Base-by-base conservation (phyloP, 2,797 vertebrate genomes). In the Mareca strepera region DNA sequence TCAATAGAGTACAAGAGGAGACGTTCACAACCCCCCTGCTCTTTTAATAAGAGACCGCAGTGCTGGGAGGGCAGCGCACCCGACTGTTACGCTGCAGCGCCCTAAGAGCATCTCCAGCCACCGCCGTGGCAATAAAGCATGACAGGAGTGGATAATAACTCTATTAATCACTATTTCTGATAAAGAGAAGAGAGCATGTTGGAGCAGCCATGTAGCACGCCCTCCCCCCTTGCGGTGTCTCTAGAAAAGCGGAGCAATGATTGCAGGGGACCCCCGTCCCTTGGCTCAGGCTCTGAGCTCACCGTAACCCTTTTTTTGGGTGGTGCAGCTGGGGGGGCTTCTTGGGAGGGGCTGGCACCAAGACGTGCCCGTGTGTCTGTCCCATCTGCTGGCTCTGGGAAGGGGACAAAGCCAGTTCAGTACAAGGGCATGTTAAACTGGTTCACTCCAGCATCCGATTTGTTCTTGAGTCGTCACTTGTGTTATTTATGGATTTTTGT, bases 361-460 rank as follows among this genome's bases (percentile, higher is more conserved):
- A 68, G 43, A 63, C 1, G 1, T 12, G 3, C 4, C 2, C 0
- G 0, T 28, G 11, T 4, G 11, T 22, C 41, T 35, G 39, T 77
- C 72, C 39, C 64, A 16, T 8, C 23, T 73, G 37, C 21, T 31
- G 21, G 21, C 25, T 74, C 70, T 60, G 21, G 56, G 64, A 85
- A 33, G 28, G 31, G 23, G 12, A 23, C 20, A 29, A 79, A 74
- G 35, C 17, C 75, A 28, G 1, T 41, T 53, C 5, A 3, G 13
- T n/a, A 59, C 13, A 55, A 69, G 59, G 23, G 22, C 26, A 22
- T 4, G 3, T 70, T 43, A 25, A 91, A 29, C 0, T 0, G 7
- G 13, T 20, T 72, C 15, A 28, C 1, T 3, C 18, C 14, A 25
- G 28, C 39, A 22, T 31, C 39, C 31, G 18, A 41, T 37, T 20